Conservation (phyloP, 2,888 invertebrate species). For the Saturnia pavonia region DNA sequence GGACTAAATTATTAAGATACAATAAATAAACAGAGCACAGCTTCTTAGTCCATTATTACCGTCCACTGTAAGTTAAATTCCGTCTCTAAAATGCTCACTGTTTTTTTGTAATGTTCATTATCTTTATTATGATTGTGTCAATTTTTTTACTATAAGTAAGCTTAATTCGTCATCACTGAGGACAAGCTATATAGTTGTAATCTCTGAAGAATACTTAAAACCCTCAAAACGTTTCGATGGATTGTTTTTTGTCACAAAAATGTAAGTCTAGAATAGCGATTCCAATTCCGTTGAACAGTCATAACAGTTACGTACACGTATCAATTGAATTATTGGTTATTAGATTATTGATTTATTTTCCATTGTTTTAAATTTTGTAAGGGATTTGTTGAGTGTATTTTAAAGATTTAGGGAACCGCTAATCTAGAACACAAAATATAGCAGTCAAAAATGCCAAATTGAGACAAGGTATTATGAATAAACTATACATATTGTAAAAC, state of each 20-base stretch:
- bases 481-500: no score
- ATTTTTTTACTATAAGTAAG: conserved; percentile 3
- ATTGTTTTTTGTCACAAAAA: neutral
- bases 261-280: neutral
- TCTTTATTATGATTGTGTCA: neutral
- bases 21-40: conserved; percentile 21
- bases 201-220: neutral
- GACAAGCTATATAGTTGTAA: neutral
- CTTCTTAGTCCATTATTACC: conserved; percentile 43
- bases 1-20: neutral
- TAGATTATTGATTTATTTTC: no score
- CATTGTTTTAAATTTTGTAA: no score
- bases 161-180: neutral
- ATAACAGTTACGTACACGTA: neutral
- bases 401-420: no score
- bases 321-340: no score
- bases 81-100: conserved; percentile 56
- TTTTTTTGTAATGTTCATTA: conserved; percentile 22
- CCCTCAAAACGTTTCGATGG: neutral
- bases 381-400: no score
- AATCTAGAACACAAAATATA: no score
- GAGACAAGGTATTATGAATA: no score
- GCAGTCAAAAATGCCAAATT: no score
- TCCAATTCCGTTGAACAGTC: neutral
- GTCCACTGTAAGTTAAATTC: conserved; percentile 58